These are phyloP conservation scores for Drosophila bocki DNA, from an alignment of 1,140 invertebrate genomes.

Conservation along the genomic window DNA sequence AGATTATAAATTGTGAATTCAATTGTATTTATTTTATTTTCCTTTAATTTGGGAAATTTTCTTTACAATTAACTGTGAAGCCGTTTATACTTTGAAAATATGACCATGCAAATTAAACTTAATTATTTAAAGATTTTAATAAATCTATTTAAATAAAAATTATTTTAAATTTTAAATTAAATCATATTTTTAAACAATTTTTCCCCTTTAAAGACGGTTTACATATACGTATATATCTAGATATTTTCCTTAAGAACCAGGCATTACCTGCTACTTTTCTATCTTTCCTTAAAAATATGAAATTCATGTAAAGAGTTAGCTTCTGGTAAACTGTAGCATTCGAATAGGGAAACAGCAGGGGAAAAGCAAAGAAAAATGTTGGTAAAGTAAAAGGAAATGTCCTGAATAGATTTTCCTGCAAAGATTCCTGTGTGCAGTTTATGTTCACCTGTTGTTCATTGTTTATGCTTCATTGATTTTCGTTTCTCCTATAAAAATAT, in stretches of 20 bases:
- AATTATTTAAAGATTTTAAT: too few species aligned
- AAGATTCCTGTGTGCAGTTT: neutral
- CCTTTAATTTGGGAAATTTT: neutral
- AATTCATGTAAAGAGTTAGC: neutral
- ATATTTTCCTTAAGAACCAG: too few species aligned
- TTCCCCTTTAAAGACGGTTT: too few species aligned
- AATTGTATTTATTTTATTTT: too few species aligned
- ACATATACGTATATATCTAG: too few species aligned
- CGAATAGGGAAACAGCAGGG: slow-evolving; percentile 5
- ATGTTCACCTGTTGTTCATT: neutral
- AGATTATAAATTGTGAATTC: neutral
- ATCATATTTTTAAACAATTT: too few species aligned
- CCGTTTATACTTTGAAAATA: too few species aligned
- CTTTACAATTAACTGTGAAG: too few species aligned
- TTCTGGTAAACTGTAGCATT: slow-evolving; percentile 7
- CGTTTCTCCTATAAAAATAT: neutral
- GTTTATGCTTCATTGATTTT: slow-evolving; percentile 1
- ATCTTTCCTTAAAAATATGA: neutral
- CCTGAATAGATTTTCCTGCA: neutral
- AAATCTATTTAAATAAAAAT: too few species aligned
- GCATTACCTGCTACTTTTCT: too few species aligned
- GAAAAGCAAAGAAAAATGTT: neutral
- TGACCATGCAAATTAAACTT: too few species aligned
- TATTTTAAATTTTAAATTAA: too few species aligned
- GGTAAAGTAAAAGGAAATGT: neutral